Conservation (phyloP, 2,113 vertebrate genomes). For the Apteryx owenii region DNA sequence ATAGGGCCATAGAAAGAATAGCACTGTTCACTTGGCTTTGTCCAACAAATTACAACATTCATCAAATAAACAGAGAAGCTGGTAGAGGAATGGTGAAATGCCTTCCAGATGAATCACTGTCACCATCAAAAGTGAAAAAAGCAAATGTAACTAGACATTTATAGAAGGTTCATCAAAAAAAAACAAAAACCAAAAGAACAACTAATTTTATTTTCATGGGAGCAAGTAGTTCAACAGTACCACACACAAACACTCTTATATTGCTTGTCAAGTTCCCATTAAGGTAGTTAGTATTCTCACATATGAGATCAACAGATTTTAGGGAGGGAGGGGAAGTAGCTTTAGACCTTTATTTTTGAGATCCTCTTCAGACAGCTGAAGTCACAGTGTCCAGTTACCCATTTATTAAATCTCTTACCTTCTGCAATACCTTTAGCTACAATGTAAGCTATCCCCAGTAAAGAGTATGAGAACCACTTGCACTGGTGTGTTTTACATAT, state of each 20-base stretch:
- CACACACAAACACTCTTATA: not conserved
- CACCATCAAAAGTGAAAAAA: not conserved
- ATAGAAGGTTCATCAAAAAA: not conserved
- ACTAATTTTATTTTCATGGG: not conserved
- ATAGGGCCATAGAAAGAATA: not conserved
- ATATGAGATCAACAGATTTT: not conserved
- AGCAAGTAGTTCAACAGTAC: not conserved
- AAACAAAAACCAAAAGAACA: not conserved
- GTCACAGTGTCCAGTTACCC: not conserved
- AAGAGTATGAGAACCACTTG: not conserved
- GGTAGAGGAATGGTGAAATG: not conserved
- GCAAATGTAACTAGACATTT: not conserved
- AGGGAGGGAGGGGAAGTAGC: not conserved
- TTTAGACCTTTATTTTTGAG: not conserved
- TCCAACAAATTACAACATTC: constrained; percentile 8
- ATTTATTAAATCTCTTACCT: not conserved
- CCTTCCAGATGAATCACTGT: constrained; percentile 27
- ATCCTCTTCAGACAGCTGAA: not conserved
- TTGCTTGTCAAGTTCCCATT: not conserved
- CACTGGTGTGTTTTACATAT: not conserved
- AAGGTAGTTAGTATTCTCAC: not conserved
- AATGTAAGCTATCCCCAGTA: not conserved
- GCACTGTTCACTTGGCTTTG: not conserved
- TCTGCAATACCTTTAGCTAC: not conserved
- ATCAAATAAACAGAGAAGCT: constrained; percentile 31